Conservation (phyloP, 2,888 invertebrate species). For the Notocelia uddmanniana region DNA sequence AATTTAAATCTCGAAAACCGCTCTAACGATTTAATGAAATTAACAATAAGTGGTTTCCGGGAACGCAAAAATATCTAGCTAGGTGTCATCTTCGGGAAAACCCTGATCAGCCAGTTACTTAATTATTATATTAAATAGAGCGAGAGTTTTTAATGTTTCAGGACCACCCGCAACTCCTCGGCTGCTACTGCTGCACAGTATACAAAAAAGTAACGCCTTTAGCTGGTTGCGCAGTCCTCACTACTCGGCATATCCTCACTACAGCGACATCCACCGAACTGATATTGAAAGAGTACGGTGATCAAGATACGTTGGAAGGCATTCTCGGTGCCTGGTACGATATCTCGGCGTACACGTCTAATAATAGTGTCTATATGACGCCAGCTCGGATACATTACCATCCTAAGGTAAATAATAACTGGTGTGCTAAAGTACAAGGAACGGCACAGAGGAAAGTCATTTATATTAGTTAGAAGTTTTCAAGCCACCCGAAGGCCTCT, state of each 20-base stretch:
- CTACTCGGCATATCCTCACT: constrained; percentile 63
- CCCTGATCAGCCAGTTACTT: no score
- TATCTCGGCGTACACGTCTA: constrained; percentile 42
- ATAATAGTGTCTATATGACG: constrained; percentile 60
- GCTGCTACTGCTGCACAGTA: constrained; percentile 63
- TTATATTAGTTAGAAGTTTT: no score
- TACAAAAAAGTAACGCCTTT: constrained; percentile 55
- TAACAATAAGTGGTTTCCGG: no score
- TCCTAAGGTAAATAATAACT: constrained; percentile 56
- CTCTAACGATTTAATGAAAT: no score
- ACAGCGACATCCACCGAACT: constrained; percentile 65
- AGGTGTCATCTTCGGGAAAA: no score
- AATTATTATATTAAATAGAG: no score
- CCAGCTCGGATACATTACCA: constrained; percentile 63
- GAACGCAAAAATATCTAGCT: no score
- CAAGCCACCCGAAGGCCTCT: no score
- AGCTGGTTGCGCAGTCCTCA: constrained; percentile 62
- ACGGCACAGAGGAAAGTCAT: no score
- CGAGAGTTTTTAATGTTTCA: constrained; percentile 37
- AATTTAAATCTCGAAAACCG: no score
- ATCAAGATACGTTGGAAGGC: constrained; percentile 46
- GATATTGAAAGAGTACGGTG: constrained; percentile 52
- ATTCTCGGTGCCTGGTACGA: constrained; percentile 69
- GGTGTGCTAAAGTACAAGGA: no score
- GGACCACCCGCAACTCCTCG: constrained; percentile 50